A percentile compares a stretch with the other conserved stretches of the same genome.
phyloP scores from a whole-genome alignment of 2,888 invertebrate genomes.

The Stratiomys singularior region DNA sequence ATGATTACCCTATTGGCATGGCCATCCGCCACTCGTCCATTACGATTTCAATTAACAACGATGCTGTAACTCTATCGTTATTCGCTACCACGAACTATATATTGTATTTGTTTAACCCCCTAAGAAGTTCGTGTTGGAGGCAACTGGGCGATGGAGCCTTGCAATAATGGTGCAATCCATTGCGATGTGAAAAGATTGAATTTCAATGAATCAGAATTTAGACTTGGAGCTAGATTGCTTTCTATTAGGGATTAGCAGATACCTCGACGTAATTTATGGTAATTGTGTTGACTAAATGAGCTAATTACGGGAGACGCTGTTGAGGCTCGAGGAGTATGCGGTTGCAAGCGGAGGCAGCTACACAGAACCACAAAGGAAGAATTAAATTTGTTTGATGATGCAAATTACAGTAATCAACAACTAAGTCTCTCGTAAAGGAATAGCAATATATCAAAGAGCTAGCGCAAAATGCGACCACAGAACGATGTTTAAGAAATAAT shows the following conservation, averaged over 20 bases:
- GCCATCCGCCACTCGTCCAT: slow-evolving; percentile 41
- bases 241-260: not conserved
- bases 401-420: too few species aligned
- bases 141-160: not conserved
- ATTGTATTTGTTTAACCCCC: slow-evolving; percentile 22
- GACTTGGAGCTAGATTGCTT: not conserved
- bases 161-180: not conserved
- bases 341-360: too few species aligned
- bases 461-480: too few species aligned
- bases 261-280: not conserved
- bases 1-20: slow-evolving; percentile 41
- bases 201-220: slow-evolving; percentile 42
- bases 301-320: not conserved
- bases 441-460: too few species aligned
- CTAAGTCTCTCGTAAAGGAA: too few species aligned
- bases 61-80: slow-evolving; percentile 21
- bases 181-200: slow-evolving; percentile 28
- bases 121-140: not conserved
- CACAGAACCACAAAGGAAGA: too few species aligned
- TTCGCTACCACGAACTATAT: not conserved
- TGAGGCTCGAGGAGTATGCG: too few species aligned
- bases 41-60: slow-evolving; percentile 42
- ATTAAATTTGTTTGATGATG: too few species aligned
- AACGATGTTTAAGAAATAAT: too few species aligned
- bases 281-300: not conserved